These are phyloP conservation scores for Phylloscopus whistleri DNA, from an alignment of 2,113 vertebrate genomes.

Conservation along the genomic window DNA sequence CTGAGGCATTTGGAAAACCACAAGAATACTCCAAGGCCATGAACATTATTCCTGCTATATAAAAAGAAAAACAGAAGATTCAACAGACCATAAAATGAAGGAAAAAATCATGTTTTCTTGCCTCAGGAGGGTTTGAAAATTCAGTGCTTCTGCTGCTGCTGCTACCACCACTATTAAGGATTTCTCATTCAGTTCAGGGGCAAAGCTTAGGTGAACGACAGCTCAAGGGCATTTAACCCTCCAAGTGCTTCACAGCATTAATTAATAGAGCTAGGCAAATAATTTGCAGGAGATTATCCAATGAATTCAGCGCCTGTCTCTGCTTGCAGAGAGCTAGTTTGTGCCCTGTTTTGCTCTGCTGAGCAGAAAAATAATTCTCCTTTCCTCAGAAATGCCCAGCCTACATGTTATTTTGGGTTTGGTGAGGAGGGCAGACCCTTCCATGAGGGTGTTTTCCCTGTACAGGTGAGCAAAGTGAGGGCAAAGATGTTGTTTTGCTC, in stretches of 20 bases:
- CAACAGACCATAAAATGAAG: slow-evolving; percentile 66
- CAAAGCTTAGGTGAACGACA: not conserved
- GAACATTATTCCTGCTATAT: slow-evolving; percentile 34
- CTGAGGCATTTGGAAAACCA: slow-evolving; percentile 41
- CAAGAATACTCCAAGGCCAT: slow-evolving; percentile 45
- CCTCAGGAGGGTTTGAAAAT: slow-evolving; percentile 53
- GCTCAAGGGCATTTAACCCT: slow-evolving; percentile 60
- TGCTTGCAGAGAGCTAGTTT: slow-evolving; percentile 17
- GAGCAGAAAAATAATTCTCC: slow-evolving; percentile 2
- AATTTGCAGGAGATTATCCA: slow-evolving; percentile 47
- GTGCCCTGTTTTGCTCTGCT: slow-evolving; percentile 14
- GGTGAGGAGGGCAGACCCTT: not conserved
- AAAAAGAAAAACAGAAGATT: slow-evolving; percentile 60
- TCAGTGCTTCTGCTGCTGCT: slow-evolving; percentile 19
- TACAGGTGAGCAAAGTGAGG: not conserved
- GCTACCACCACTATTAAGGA: slow-evolving; percentile 1
- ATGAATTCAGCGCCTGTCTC: not conserved
- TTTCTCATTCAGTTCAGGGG: slow-evolving; percentile 43
- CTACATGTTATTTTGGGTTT: not conserved
- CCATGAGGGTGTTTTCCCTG: not conserved
- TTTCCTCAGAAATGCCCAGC: not conserved
- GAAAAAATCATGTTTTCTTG: slow-evolving; percentile 56
- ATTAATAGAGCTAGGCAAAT: slow-evolving; percentile 54
- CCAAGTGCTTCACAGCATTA: slow-evolving; percentile 15
- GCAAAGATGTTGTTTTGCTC: not conserved